Percentiles rank a stretch among this genome's conserved stretches.
phyloP scores from a whole-genome alignment of 1,140 invertebrate genomes.

The Hylaeus anthracinus region DNA sequence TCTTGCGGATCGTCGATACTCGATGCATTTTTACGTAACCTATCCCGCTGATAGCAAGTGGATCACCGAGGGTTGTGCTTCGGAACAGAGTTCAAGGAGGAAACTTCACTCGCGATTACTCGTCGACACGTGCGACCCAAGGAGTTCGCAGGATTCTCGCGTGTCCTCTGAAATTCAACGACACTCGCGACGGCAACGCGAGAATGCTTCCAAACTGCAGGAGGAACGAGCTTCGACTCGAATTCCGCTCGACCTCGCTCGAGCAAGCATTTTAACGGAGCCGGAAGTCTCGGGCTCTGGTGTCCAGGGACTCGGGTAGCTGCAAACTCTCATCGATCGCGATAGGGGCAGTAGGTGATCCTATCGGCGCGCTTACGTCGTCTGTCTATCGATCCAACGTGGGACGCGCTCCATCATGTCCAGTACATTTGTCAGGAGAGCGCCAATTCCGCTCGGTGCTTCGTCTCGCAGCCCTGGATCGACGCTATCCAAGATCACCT shows the following conservation, averaged over 20 bases:
- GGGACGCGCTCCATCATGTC: constrained; percentile 20
- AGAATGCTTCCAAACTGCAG: too few relatives aligned
- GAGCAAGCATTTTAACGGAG: constrained; percentile 3
- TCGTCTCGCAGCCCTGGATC: not conserved
- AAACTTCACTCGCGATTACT: too few relatives aligned
- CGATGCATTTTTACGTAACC: too few relatives aligned
- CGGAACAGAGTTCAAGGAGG: not conserved
- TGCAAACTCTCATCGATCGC: not conserved
- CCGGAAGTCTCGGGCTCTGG: not conserved
- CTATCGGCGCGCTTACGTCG: constrained; percentile 1
- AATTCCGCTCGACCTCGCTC: not conserved
- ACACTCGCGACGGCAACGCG: not conserved
- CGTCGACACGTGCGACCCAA: too few relatives aligned
- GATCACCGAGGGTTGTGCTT: too few relatives aligned
- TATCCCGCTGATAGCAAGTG: too few relatives aligned
- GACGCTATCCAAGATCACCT: not conserved
- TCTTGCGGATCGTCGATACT: too few relatives aligned
- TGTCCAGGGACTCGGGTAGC: not conserved
- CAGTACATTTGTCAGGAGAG: constrained; percentile 15
- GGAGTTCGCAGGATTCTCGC: too few relatives aligned
- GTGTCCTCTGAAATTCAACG: not conserved
- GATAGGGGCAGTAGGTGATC: not conserved
- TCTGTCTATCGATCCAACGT: constrained; percentile 13
- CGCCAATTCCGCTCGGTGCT: constrained; percentile 13
- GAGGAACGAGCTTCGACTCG: not conserved